Percentiles rank a stretch among this genome's conserved stretches.
These are phyloP conservation scores for Pristis pectinata DNA, from an alignment of 2,797 vertebrate species.

Conservation along the genomic window DNA sequence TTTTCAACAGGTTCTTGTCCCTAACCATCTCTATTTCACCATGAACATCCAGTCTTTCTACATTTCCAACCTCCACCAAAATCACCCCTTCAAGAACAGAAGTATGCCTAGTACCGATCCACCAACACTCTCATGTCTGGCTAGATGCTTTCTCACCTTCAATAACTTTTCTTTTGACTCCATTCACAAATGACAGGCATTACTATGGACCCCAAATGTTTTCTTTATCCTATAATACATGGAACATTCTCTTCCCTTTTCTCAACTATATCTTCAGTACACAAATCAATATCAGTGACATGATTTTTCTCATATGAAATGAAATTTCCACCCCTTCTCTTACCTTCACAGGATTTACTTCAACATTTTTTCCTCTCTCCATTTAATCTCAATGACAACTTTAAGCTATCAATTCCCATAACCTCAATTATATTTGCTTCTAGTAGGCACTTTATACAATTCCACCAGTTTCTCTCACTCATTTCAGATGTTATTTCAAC, in stretches of 20 bases:
- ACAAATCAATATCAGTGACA: neutral
- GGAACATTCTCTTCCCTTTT: neutral
- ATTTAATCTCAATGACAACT: neutral
- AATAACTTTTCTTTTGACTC: neutral
- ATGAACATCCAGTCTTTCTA: neutral
- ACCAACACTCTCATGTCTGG: neutral
- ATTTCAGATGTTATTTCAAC: no score
- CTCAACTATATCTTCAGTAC: neutral
- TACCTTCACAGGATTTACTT: neutral
- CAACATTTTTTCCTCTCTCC: neutral
- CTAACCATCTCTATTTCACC: neutral
- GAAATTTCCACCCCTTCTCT: neutral
- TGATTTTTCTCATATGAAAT: neutral
- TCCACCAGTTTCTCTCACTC: no score
- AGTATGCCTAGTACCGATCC: neutral
- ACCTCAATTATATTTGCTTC: neutral
- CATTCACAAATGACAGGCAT: neutral
- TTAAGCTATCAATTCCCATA: neutral
- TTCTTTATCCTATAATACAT: neutral
- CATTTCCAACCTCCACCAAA: neutral
- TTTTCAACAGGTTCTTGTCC: neutral
- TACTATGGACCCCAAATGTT: neutral
- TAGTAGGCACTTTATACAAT: neutral
- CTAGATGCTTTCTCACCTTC: neutral
- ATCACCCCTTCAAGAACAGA: neutral